Evolutionary conservation across 2,113 vertebrate species (phyloP).

Genomic region (human (Homo sapiens)): GRCh38 chr20:12439001-12439500

Average conservation of each 20-base stretch:
- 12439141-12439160: neutral
- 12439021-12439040: too few relatives aligned
- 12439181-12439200: neutral
- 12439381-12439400: neutral
- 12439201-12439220: neutral
- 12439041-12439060: neutral
- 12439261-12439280: neutral
- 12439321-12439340: neutral
- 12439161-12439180: neutral
- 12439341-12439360: neutral
- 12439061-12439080: neutral
- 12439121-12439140: neutral
- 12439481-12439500: neutral
- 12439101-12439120: neutral
- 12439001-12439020: too few relatives aligned
- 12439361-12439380: neutral
- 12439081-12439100: neutral
- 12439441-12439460: neutral
- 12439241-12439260: neutral
- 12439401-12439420: neutral
- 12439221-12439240: neutral
- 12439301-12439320: neutral
- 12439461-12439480: neutral
- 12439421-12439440: neutral
- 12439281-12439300: neutral